phyloP scores from a whole-genome alignment of 2,888 invertebrate species.

The Cataglyphis albicans region DNA sequence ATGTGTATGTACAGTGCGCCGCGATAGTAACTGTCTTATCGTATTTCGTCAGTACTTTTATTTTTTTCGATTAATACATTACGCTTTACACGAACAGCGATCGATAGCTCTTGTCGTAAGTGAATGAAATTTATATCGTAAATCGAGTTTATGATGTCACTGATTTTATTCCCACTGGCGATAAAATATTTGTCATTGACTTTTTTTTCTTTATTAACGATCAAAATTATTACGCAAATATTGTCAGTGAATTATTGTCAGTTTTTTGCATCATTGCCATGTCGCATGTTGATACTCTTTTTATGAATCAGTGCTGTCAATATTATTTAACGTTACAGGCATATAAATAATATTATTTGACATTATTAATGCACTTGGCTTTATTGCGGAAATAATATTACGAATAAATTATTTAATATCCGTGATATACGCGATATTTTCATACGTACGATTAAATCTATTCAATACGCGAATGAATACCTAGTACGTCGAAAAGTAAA shows the following conservation, averaged over 20 bases:
- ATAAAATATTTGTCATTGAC: neutral
- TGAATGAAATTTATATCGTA: conserved; percentile 2
- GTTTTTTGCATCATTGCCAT: neutral
- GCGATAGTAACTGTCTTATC: neutral
- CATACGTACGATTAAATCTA: neutral
- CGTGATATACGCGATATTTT: neutral
- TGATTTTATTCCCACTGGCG: neutral
- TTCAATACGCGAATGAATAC: neutral
- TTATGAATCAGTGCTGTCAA: neutral
- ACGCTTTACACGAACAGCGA: neutral
- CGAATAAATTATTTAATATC: neutral
- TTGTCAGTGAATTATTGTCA: too few species aligned
- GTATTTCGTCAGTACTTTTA: neutral
- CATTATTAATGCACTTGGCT: neutral
- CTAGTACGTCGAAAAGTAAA: neutral
- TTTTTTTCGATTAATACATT: neutral
- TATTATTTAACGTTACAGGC: neutral
- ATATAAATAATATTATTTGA: neutral
- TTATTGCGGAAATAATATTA: neutral
- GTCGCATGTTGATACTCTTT: too few species aligned
- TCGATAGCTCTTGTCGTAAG: neutral
- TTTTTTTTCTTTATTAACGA: neutral
- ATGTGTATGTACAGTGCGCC: neutral
- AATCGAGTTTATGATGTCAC: neutral
- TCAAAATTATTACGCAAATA: neutral